These are phyloP conservation scores for Chrosomus eos DNA, from an alignment of 2,797 vertebrate species.

Conservation along the genomic window DNA sequence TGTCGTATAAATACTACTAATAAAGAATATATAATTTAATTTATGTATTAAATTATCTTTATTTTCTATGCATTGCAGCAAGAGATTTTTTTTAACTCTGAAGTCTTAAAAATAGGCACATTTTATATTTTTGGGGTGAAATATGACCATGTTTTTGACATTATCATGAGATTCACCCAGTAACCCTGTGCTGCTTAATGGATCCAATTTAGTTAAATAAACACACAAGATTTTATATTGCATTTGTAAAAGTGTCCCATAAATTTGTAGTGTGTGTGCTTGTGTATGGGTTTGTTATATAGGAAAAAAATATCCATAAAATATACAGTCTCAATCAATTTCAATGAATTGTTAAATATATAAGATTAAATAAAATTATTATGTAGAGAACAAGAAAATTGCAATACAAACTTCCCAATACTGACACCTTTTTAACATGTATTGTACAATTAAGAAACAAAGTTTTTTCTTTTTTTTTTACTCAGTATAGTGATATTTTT, in stretches of 20 bases:
- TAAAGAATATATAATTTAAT: neutral
- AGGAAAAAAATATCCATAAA: neutral
- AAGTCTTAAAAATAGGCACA: neutral
- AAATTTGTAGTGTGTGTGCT: neutral
- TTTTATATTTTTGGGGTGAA: neutral
- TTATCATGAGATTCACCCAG: neutral
- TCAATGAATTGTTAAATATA: too few relatives aligned
- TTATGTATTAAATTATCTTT: neutral
- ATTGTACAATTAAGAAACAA: neutral
- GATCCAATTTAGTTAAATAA: neutral
- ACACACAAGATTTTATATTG: neutral
- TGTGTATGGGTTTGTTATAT: neutral
- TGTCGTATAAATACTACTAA: neutral
- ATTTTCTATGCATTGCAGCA: neutral
- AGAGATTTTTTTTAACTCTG: neutral
- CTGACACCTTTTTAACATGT: neutral
- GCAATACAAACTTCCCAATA: neutral
- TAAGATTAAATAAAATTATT: neutral
- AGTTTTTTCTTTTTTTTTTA: neutral
- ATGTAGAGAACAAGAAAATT: neutral
- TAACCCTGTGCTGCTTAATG: conserved; percentile 6
- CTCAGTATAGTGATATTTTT: neutral
- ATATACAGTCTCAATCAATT: neutral
- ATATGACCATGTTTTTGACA: neutral
- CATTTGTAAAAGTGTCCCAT: neutral